Conservation (phyloP, 2,113 vertebrate genomes). For the Vidua chalybeata region DNA sequence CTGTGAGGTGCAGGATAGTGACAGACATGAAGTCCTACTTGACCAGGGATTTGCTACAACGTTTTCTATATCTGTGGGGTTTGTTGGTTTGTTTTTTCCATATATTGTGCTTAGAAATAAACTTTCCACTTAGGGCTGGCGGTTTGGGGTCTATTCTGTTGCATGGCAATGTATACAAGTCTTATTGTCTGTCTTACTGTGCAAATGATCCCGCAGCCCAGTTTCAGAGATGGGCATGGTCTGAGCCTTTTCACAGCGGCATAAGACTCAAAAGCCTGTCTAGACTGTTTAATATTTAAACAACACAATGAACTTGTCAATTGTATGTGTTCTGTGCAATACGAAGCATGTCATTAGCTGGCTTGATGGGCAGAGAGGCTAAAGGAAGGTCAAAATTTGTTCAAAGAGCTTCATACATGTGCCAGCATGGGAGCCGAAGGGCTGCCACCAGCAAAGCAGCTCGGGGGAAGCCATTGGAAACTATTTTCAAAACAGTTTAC, state of each 20-base stretch:
- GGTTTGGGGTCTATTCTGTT: conserved; percentile 66
- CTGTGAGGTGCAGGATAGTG: conserved; percentile 63
- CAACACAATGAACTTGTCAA: conserved; percentile 66
- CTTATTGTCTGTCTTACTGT: conserved; percentile 66
- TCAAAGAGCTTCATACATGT: conserved; percentile 35
- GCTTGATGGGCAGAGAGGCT: conserved; percentile 53
- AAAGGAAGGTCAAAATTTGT: conserved; percentile 59
- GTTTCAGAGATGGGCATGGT: conserved; percentile 53
- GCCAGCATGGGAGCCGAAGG: conserved; percentile 46
- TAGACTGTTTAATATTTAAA: conserved; percentile 71
- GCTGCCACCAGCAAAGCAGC: conserved; percentile 57
- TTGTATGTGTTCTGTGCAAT: conserved; percentile 69
- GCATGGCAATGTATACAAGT: conserved; percentile 69
- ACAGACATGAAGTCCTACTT: conserved; percentile 64
- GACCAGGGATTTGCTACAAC: conserved; percentile 70
- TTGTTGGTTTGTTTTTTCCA: conserved; percentile 71
- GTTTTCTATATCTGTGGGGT: conserved; percentile 68
- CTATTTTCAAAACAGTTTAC: conserved; percentile 28
- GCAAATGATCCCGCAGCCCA: conserved; percentile 59
- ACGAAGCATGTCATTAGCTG: conserved; percentile 60
- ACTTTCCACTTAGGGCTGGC: conserved; percentile 66
- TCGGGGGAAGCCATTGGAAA: conserved; percentile 27
- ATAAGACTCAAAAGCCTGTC: conserved; percentile 45
- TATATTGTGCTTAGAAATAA: conserved; percentile 70
- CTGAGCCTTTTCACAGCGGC: conserved; percentile 22